phyloP scores from a whole-genome alignment of 2,797 vertebrate species.

The Sebastes flavidus region DNA sequence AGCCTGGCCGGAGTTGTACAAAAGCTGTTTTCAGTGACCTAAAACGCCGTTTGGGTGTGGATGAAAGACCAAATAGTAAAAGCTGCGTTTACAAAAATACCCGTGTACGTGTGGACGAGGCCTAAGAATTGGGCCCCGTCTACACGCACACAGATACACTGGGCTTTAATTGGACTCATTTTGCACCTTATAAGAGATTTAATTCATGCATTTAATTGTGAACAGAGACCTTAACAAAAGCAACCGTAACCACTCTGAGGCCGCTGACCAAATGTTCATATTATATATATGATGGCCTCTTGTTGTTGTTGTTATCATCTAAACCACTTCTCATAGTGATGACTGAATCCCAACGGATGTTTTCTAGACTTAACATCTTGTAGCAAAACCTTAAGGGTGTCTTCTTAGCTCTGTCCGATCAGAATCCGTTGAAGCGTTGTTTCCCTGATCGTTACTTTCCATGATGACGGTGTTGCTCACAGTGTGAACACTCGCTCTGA shows the following conservation, averaged over 20 bases:
- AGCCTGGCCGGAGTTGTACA: too few relatives aligned
- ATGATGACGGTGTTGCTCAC: slow-evolving; percentile 21
- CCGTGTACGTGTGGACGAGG: too few relatives aligned
- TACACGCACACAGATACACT: too few relatives aligned
- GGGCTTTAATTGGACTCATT: not conserved
- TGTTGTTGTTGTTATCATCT: not conserved
- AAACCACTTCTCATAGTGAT: not conserved
- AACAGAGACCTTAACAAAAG: not conserved
- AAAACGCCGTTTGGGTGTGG: too few relatives aligned
- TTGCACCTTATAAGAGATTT: not conserved
- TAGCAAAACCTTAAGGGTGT: slow-evolving; percentile 22
- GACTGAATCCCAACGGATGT: not conserved
- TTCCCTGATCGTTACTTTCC: not conserved
- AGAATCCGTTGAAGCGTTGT: not conserved
- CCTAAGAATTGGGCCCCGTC: too few relatives aligned
- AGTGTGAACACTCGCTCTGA: slow-evolving; percentile 54
- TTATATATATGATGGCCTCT: not conserved
- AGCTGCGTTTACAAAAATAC: too few relatives aligned
- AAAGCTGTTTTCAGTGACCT: too few relatives aligned
- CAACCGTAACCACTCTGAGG: not conserved
- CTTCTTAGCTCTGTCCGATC: not conserved
- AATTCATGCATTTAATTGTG: not conserved
- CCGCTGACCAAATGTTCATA: not conserved
- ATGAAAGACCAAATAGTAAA: too few relatives aligned
- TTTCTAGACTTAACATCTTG: slow-evolving; percentile 9